These are phyloP conservation scores for Sthenelais limicola DNA, from an alignment of 2,888 invertebrate genomes.

Conservation along the genomic window DNA sequence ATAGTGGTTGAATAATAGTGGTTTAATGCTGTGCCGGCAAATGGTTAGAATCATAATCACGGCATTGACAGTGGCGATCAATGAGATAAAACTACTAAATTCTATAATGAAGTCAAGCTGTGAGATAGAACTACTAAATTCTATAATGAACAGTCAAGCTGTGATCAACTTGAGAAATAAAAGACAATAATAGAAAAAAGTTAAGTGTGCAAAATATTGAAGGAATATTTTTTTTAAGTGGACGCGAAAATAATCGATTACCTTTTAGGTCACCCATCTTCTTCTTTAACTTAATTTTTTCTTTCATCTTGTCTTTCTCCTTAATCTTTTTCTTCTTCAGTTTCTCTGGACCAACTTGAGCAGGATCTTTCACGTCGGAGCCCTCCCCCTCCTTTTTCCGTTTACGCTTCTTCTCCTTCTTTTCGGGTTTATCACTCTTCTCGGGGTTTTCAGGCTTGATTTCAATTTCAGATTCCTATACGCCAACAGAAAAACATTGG, in stretches of 20 bases:
- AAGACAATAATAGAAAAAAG: no score
- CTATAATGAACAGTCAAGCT: no score
- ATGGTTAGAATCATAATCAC: no score
- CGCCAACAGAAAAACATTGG: conserved; percentile 42
- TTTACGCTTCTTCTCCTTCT: conserved; percentile 55
- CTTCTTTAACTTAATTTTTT: conserved; percentile 25
- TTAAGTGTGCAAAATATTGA: no score
- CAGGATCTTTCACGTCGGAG: conserved; percentile 42
- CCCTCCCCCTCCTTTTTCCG: conserved; percentile 53
- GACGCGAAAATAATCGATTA: no score
- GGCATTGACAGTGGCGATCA: no score
- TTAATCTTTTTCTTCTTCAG: conserved; percentile 50
- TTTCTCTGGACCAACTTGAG: conserved; percentile 40
- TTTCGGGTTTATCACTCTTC: conserved; percentile 54
- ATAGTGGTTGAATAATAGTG: conserved; percentile 2
- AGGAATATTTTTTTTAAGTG: no score
- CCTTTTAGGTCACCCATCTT: conserved; percentile 18
- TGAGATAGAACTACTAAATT: no score
- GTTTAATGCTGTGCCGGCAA: no score
- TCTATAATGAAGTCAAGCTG: no score
- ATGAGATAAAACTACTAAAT: no score
- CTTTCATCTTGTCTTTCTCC: conserved; percentile 34
- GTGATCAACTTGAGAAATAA: no score
- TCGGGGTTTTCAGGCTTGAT: conserved; percentile 47
- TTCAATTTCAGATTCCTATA: conserved; percentile 14